Evolutionary conservation across 2,797 vertebrate species (phyloP).

Genomic region (Glyptemys insculpta): DNA sequence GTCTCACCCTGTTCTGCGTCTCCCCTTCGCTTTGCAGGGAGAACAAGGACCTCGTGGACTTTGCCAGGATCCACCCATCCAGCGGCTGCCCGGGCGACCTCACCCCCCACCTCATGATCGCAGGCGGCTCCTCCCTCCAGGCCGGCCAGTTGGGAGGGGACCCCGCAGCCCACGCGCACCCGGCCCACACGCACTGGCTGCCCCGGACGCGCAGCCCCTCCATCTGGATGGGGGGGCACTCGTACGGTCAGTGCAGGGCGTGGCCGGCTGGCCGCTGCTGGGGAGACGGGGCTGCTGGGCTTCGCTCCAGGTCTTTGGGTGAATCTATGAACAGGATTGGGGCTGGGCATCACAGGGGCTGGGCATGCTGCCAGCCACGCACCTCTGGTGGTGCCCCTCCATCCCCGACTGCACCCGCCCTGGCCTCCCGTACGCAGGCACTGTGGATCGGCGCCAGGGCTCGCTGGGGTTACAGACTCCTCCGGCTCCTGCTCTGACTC

Average conservation of each 20-base stretch:
- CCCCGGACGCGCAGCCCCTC: constrained; percentile 96
- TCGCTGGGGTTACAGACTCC: neutral
- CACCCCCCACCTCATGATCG: constrained; percentile 92
- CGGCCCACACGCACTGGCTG: constrained; percentile 95
- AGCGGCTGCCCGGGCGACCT: constrained; percentile 94
- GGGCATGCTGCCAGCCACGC: neutral
- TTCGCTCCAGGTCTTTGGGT: no score
- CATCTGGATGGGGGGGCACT: constrained; percentile 97
- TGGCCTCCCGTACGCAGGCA: no score
- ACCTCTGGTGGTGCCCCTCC: neutral
- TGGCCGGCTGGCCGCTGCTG: accelerated
- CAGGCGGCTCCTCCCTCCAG: constrained; percentile 90
- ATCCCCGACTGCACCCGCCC: neutral
- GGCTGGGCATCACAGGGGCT: neutral
- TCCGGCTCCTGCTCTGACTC: neutral
- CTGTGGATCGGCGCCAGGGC: neutral
- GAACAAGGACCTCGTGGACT: constrained; percentile 95
- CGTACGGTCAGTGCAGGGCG: constrained; percentile 87
- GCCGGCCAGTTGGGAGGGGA: constrained; percentile 90
- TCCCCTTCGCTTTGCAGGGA: constrained; percentile 79
- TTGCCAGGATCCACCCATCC: constrained; percentile 92
- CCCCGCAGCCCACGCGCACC: constrained; percentile 89
- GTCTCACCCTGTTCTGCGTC: neutral
- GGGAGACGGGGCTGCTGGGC: neutral
- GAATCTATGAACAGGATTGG: neutral